Evolutionary conservation across 2,888 invertebrate genomes (phyloP).

Genomic region (Iselma pallidipennis): DNA sequence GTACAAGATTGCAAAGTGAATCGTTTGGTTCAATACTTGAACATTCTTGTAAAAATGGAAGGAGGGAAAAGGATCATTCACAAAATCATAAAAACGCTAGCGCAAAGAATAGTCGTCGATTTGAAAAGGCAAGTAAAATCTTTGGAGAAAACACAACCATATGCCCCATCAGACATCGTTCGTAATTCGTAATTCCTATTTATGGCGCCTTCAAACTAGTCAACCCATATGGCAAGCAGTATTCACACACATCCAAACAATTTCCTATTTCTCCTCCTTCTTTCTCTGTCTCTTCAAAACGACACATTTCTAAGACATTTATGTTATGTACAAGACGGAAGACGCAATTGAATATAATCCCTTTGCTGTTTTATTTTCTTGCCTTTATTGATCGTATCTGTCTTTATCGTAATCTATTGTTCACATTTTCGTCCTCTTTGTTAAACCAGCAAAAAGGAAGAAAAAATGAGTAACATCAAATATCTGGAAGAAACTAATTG

Average conservation of each 20-base stretch:
- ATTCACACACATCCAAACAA: background rate
- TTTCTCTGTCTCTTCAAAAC: constrained; percentile 17
- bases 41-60: constrained; percentile 30
- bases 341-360: constrained; percentile 30
- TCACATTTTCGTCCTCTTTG: background rate
- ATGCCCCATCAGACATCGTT: constrained; percentile 34
- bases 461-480: background rate
- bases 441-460: background rate
- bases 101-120: constrained; percentile 27
- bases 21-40: constrained; percentile 8
- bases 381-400: constrained; percentile 32
- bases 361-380: constrained; percentile 29
- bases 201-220: constrained; percentile 39
- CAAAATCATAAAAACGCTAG: constrained; percentile 34
- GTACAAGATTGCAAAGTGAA: constrained; percentile 9
- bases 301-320: constrained; percentile 30
- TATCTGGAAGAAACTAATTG: background rate
- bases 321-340: constrained; percentile 28
- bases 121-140: constrained; percentile 34
- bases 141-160: constrained; percentile 28
- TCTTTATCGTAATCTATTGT: constrained; percentile 21
- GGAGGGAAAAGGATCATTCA: constrained; percentile 31
- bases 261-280: background rate
- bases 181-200: constrained; percentile 35
- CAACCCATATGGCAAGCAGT: constrained; percentile 32